Evolutionary conservation across 2,888 invertebrate genomes (phyloP), one percentile per base, ranked within the genome.

Genomic region (Nomada fabriciana): DNA sequence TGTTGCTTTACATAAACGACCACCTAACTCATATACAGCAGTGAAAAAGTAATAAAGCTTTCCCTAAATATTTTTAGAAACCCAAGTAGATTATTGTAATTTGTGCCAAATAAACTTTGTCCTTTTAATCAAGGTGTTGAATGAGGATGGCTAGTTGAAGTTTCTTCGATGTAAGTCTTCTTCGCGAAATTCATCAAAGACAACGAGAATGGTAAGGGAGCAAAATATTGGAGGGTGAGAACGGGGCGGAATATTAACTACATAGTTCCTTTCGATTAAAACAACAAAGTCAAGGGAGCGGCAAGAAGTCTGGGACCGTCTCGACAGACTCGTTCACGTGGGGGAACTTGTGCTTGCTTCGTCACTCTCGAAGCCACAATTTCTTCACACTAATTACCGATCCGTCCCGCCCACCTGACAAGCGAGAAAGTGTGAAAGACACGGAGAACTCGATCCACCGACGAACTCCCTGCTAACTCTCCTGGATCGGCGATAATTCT

Each of bases 321-420:
- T 64, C 78, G 72, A 42, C 84, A 69, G 74, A 63, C 82, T 64
- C 73, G 83, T 87, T 83, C 83, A 83, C 83, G 83, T 79, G 83
- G 79, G 71, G 72, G 60, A 76, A 83, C 87, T 76, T 86, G 82
- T 82, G 85, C 82, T 85, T 84, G 88, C 88, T 76, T 83, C 83
- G 88, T 88, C 88, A 88, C 82, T 79, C 82, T 82, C 80, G 29
- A 78, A 75, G 78, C 68, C 81, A 80, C 74, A 77, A 72, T 77
- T 85, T 79, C 85, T 85, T 86, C 85, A 82, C 80, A 77, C 85
- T 85, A 85, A 87, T 87, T 84, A 84, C 75, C 70, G 69, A 83
- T 72, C 75, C 75, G 87, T 83, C 79, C 79, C 79, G 87, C 86
- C 86, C 84, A 83, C 84, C 84, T 84, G 84, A 84, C 84, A 78